phyloP scores from a whole-genome alignment of 2,888 invertebrate species.

The Leptodirus hochenwartii region DNA sequence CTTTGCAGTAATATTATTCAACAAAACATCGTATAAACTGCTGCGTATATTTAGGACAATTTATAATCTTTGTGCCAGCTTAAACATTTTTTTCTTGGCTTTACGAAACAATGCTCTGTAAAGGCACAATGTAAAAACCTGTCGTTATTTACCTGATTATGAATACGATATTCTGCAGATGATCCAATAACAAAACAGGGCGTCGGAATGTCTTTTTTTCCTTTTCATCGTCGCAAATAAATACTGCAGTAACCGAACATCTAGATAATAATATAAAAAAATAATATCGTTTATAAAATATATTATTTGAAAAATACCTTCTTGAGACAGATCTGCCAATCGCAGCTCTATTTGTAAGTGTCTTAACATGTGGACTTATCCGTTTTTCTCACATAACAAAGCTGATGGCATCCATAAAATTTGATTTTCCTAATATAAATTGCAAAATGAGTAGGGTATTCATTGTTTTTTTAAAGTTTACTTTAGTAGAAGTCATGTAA shows the following conservation, averaged over 20 bases:
- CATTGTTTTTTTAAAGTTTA: constrained; percentile 1
- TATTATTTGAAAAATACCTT: constrained; percentile 30
- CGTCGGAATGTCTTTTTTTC: constrained; percentile 79
- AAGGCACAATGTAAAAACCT: constrained; percentile 15
- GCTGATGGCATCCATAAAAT: constrained; percentile 99
- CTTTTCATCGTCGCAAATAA: constrained; percentile 61
- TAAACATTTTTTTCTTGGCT: constrained; percentile 18
- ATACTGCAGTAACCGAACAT: constrained; percentile 93
- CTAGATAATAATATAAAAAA: constrained; percentile 27
- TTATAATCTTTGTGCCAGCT: constrained; percentile 23
- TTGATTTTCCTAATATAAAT: constrained; percentile 70
- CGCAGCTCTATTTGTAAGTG: constrained; percentile 94
- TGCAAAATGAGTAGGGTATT: constrained; percentile 3
- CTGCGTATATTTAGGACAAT: constrained; percentile 12
- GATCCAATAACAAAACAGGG: constrained; percentile 76
- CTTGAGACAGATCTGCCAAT: constrained; percentile 83
- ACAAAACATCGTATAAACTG: neutral
- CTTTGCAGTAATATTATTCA: neutral
- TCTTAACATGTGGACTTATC: constrained; percentile 80
- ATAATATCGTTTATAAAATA: constrained; percentile 1
- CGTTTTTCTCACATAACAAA: constrained; percentile 99
- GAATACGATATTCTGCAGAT: constrained; percentile 86
- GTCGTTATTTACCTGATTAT: constrained; percentile 50
- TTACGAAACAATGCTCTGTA: constrained; percentile 17
- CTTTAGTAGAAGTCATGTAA: constrained; percentile 3